Base-by-base conservation (phyloP, 2,113 vertebrate genomes). In the Myocastor coypus region DNA sequence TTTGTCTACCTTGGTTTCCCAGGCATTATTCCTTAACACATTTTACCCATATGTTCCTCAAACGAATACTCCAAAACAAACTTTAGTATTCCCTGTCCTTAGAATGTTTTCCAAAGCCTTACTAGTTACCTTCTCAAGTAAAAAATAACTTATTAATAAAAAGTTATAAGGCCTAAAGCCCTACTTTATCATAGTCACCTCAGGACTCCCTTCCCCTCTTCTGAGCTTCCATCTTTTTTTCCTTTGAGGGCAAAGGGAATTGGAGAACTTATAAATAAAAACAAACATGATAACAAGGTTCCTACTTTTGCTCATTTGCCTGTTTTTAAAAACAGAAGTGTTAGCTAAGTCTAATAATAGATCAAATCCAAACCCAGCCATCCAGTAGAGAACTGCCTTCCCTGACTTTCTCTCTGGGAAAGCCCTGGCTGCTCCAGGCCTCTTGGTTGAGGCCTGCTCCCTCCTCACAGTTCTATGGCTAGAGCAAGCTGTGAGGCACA, bases 291-390 rank as follows among this genome's bases (percentile, higher is more conserved):
- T 80, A 90, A 90, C 82, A 92, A 82, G 26, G 12, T 96, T 97
- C 95, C 59, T 90, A 3, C 52, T 93, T 95, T 94, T 97, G 86
- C 95, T 97, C 97, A 96, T 97, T 95, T 97, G 97, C 92, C 89
- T 96, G 59, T 94, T 97, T 96, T 97, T 96, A 94, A 89, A 98
- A 97, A 95, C 50, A 95, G 34, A 82, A 89, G 34, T 92, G 69
- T 96, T 80, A 93, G 71, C 92, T 97, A 97, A 96, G 89, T 83
- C 95, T 97, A 97, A 0, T 82, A 95, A 94, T 85, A 97, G 64
- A 93, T 87, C 95, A 97, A 96, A 92, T 87, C 71, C 89, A 98
- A 96, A 96, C 92, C 93, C 92, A 87, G 96, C 94, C 85, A 89
- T 82, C 90, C 71, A 93, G 37, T 13, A 59, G 81, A 84, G 81